These are phyloP conservation scores for Cantharis lateralis DNA, from an alignment of 2,888 invertebrate genomes.

Conservation along the genomic window DNA sequence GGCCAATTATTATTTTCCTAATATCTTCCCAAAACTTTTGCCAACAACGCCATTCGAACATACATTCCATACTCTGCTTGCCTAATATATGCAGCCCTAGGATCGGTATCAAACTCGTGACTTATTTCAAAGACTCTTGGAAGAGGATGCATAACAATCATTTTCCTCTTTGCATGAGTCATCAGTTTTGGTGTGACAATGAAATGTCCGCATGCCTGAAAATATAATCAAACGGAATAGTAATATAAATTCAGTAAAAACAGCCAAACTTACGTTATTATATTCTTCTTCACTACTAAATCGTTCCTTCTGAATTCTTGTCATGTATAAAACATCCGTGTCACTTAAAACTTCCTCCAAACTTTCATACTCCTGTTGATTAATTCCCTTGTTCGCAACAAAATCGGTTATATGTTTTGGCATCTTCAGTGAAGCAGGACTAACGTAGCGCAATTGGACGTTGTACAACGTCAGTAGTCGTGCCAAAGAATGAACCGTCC, in stretches of 20 bases:
- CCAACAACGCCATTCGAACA: conserved; percentile 95
- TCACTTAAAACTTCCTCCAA: conserved; percentile 88
- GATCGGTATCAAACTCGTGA: conserved; percentile 92
- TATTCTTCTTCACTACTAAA: conserved; percentile 86
- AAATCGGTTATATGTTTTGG: conserved; percentile 83
- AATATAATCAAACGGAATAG: conserved; percentile 29
- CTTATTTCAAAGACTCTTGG: conserved; percentile 95
- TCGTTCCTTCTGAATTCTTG: conserved; percentile 94
- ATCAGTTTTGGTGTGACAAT: conserved; percentile 94
- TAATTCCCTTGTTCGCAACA: conserved; percentile 76
- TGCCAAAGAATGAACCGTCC: conserved; percentile 97
- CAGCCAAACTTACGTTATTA: conserved; percentile 66
- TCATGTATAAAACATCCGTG: conserved; percentile 98
- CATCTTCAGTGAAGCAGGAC: conserved; percentile 87
- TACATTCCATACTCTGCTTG: conserved; percentile 99
- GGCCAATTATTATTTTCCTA: conserved; percentile 25
- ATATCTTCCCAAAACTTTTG: conserved; percentile 79
- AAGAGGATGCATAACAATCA: conserved; percentile 97
- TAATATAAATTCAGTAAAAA: background rate
- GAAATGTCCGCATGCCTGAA: conserved; percentile 82
- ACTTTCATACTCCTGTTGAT: conserved; percentile 71
- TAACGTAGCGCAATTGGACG: conserved; percentile 90
- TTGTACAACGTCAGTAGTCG: conserved; percentile 91
- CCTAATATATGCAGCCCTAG: conserved; percentile 96
- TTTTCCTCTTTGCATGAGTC: conserved; percentile 90